These are phyloP conservation scores for Chamaetylas fuelleborni DNA, from an alignment of 2,113 vertebrate species.

Conservation along the genomic window DNA sequence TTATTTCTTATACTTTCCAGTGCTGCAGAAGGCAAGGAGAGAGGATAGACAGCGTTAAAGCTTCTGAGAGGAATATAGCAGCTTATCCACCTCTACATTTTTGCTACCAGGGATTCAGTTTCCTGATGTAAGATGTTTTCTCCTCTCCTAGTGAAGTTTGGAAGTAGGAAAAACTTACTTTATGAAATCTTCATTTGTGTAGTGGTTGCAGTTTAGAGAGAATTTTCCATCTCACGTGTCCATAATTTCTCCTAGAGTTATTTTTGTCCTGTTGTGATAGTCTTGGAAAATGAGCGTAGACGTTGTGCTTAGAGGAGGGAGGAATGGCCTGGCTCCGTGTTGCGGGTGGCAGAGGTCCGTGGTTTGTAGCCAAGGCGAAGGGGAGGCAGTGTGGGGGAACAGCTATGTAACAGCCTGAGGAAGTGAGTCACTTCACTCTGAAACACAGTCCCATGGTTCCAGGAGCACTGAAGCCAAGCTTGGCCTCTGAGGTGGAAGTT, in stretches of 20 bases:
- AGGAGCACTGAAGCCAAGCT: not conserved
- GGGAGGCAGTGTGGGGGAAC: constrained; percentile 6
- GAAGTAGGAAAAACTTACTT: constrained; percentile 22
- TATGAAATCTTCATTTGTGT: not conserved
- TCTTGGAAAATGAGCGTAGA: constrained; percentile 27
- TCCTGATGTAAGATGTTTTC: not conserved
- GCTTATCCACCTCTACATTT: not conserved
- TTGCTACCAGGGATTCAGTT: not conserved
- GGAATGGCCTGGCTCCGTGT: not conserved
- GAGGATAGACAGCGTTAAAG: not conserved
- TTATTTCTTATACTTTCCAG: not conserved
- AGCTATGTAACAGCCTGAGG: constrained; percentile 36
- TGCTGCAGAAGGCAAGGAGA: not conserved
- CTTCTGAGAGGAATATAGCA: not conserved
- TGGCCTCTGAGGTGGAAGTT: constrained; percentile 38
- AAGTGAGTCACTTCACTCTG: constrained; percentile 56
- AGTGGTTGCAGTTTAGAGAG: constrained; percentile 29
- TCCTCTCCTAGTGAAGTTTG: not conserved
- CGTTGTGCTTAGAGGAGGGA: not conserved
- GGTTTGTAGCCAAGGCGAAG: not conserved
- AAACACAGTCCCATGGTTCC: constrained; percentile 24
- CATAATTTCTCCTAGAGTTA: constrained; percentile 31
- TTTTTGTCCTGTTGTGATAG: not conserved
- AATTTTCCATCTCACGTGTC: constrained; percentile 25
- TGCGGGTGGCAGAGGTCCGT: constrained; percentile 3